Evolutionary conservation across 2,888 invertebrate species (phyloP).

Genomic region (Orgyia antiqua): DNA sequence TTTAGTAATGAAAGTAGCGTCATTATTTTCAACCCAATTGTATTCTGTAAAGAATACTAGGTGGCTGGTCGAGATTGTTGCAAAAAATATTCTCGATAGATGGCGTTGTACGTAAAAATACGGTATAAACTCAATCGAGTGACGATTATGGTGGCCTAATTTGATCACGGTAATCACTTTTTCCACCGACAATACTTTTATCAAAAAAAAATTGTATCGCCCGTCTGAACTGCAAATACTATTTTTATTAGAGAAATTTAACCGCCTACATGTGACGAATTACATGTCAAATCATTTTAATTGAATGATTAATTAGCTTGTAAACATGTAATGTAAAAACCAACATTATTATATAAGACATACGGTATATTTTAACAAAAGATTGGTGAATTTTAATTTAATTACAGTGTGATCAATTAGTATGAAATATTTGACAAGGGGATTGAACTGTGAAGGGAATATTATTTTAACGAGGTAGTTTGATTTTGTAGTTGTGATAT

Average conservation of each 20-base stretch:
- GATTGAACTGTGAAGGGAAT: conserved; percentile 6
- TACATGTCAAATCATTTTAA: conserved; percentile 42
- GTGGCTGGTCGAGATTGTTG: too few relatives aligned
- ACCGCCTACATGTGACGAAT: conserved; percentile 38
- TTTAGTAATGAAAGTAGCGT: too few relatives aligned
- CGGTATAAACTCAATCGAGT: too few relatives aligned
- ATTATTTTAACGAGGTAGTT: too few relatives aligned
- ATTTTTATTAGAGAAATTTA: conserved; percentile 25
- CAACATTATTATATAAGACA: conserved; percentile 19
- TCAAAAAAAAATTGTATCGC: conserved; percentile 5
- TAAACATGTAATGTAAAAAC: conserved; percentile 21
- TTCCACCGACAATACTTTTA: too few relatives aligned
- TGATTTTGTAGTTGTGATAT: too few relatives aligned
- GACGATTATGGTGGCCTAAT: too few relatives aligned
- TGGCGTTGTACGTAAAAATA: too few relatives aligned
- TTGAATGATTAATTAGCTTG: conserved; percentile 42
- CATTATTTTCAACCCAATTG: too few relatives aligned
- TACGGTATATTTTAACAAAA: conserved; percentile 22
- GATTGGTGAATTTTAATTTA: conserved; percentile 11
- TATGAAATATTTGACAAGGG: conserved; percentile 17
- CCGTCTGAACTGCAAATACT: conserved; percentile 8
- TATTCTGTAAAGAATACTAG: too few relatives aligned
- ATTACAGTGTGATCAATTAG: conserved; percentile 27
- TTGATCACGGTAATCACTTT: too few relatives aligned
- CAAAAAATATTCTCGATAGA: too few relatives aligned